Conservation (phyloP, 23 tunicate genomes). For the Ciona savignyi region DNA sequence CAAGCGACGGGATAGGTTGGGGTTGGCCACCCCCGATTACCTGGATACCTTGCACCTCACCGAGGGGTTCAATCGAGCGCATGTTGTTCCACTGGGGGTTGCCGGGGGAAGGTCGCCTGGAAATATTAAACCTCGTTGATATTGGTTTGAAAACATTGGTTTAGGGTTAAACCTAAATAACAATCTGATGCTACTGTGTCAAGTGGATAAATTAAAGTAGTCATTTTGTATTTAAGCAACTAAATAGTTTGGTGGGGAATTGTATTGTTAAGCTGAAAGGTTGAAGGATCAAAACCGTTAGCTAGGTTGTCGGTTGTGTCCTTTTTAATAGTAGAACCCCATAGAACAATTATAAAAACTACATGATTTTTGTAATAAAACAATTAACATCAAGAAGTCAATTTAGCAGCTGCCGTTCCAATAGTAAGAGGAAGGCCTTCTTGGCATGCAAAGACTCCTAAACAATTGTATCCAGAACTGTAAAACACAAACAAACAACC, state of each 20-base stretch:
- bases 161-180: too few relatives aligned
- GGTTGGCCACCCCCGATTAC: slow-evolving; percentile 81
- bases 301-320: not conserved
- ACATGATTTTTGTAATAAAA: too few relatives aligned
- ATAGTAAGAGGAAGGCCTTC: not conserved
- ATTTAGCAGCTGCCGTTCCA: not conserved
- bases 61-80: slow-evolving; percentile 16
- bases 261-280: too few relatives aligned
- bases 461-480: too few relatives aligned
- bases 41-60: slow-evolving; percentile 82
- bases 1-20: slow-evolving; percentile 75
- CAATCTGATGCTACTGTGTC: too few relatives aligned
- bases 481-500: slow-evolving; percentile 3
- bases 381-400: too few relatives aligned
- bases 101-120: not conserved
- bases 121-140: too few relatives aligned
- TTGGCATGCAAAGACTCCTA: not conserved
- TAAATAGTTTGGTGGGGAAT: too few relatives aligned
- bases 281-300: not conserved
- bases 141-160: not conserved
- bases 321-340: too few relatives aligned
- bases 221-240: too few relatives aligned
- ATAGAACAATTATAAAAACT: too few relatives aligned
- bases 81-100: not conserved
- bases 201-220: too few relatives aligned